Evolutionary conservation across 2,797 vertebrate genomes (phyloP).

Genomic region (Coregonus ussuriensis): DNA sequence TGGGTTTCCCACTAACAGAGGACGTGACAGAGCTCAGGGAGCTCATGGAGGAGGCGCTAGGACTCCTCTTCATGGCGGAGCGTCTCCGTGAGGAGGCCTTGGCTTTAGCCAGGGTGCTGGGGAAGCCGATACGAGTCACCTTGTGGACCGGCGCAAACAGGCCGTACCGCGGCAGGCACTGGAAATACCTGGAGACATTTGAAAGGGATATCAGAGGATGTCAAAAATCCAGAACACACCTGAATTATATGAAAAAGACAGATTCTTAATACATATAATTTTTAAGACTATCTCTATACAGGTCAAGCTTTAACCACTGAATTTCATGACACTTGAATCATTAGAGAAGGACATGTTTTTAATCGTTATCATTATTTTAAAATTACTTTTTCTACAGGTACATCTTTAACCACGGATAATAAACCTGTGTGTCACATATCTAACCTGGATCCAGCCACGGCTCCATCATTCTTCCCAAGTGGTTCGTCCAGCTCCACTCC

Average conservation of each 20-base stretch:
- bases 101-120: constrained; percentile 94
- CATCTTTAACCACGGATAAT: too few relatives aligned
- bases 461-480: constrained; percentile 96
- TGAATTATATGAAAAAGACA: too few relatives aligned
- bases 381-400: too few relatives aligned
- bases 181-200: constrained; percentile 86
- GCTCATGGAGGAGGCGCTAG: constrained; percentile 94
- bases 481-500: constrained; percentile 97
- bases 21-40: constrained; percentile 96
- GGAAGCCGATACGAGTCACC: constrained; percentile 96
- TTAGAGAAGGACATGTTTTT: too few relatives aligned
- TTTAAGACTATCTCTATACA: too few relatives aligned
- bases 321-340: too few relatives aligned
- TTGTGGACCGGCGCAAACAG: constrained; percentile 97
- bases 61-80: constrained; percentile 88
- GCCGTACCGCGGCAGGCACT: constrained; percentile 95
- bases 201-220: constrained; percentile 20
- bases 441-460: constrained; percentile 96
- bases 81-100: constrained; percentile 86
- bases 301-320: too few relatives aligned
- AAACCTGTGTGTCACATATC: neutral
- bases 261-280: too few relatives aligned
- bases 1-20: constrained; percentile 94
- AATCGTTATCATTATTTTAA: too few relatives aligned
- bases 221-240: neutral